phyloP scores from a whole-genome alignment of 2,113 vertebrate genomes.

The Chiloscyllium plagiosum region DNA sequence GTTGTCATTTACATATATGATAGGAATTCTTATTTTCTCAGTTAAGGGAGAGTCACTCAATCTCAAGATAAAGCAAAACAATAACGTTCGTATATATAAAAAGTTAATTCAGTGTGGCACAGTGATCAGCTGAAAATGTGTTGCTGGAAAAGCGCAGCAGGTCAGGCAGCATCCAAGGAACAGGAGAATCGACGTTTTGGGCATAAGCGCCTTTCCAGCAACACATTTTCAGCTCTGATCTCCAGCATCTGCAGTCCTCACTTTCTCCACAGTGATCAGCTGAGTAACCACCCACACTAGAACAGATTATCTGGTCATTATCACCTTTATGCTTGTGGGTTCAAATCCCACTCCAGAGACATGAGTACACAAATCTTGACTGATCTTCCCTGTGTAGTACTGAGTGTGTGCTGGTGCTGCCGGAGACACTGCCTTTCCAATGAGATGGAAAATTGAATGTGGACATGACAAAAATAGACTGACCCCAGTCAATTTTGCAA shows the following conservation, averaged over 20 bases:
- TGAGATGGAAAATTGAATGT: too few relatives aligned
- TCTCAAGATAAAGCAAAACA: background rate
- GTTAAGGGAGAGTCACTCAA: too few relatives aligned
- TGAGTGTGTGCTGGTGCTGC: background rate
- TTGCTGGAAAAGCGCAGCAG: too few relatives aligned
- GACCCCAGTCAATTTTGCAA: too few relatives aligned
- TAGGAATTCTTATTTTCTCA: background rate
- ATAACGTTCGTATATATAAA: background rate
- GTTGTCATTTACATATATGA: background rate
- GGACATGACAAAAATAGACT: too few relatives aligned
- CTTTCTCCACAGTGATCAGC: background rate
- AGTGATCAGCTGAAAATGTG: background rate
- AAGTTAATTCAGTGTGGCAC: background rate
- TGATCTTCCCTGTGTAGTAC: too few relatives aligned
- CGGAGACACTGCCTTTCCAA: background rate
- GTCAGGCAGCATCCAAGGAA: too few relatives aligned
- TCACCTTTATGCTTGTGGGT: background rate
- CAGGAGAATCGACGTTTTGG: too few relatives aligned
- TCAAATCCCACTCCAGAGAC: background rate
- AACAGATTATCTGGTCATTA: background rate
- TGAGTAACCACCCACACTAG: background rate
- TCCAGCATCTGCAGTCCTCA: too few relatives aligned
- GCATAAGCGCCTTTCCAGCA: too few relatives aligned
- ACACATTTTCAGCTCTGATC: too few relatives aligned
- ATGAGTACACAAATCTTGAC: too few relatives aligned